Evolutionary conservation across 2,113 vertebrate species (phyloP).

Genomic region (Balaenoptera acutorostrata): DNA sequence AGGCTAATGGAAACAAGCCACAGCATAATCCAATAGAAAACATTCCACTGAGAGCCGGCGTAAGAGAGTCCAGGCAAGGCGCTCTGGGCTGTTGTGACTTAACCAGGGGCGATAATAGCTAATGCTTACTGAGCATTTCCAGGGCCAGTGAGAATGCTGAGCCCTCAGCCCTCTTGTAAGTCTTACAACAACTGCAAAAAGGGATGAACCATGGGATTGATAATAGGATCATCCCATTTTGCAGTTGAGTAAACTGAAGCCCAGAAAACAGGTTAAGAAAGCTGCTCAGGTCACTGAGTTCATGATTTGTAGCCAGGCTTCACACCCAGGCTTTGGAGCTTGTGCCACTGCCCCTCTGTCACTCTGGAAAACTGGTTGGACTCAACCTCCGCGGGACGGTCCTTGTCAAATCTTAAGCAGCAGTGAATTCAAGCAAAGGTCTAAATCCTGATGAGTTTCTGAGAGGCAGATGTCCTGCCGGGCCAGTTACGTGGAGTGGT

Average conservation of each 20-base stretch:
- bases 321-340: not conserved
- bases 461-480: not conserved
- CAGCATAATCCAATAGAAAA: not conserved
- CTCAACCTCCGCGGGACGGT: not conserved
- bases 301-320: not conserved
- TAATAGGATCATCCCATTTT: not conserved
- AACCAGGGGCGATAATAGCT: not conserved
- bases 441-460: not conserved
- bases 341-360: rapidly evolving
- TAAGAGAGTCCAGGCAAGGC: not conserved
- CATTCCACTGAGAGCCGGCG: not conserved
- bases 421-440: not conserved
- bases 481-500: not conserved
- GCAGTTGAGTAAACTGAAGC: not conserved
- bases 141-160: not conserved
- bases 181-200: not conserved
- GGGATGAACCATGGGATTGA: not conserved
- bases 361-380: not conserved
- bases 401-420: not conserved
- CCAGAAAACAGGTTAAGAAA: not conserved
- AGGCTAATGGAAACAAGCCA: not conserved
- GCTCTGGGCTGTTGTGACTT: not conserved
- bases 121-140: not conserved
- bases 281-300: not conserved
- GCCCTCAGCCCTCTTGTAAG: not conserved